Conservation (phyloP, 2,888 invertebrate genomes). For the Nomada hirtipes region DNA sequence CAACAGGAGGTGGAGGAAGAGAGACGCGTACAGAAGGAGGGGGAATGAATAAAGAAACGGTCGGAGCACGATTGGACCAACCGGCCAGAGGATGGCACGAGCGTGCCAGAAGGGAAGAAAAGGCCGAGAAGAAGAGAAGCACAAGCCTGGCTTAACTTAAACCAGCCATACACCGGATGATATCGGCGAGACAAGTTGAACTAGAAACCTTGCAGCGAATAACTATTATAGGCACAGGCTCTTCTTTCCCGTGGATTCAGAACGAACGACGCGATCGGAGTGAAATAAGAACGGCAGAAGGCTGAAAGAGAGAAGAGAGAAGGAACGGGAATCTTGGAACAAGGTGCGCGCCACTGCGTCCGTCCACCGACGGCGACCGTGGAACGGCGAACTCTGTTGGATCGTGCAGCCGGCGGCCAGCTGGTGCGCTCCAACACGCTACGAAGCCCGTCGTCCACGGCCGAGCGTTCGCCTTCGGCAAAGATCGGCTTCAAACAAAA, state of each 20-base stretch:
- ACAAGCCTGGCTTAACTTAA: slow-evolving; percentile 50
- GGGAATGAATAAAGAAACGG: slow-evolving; percentile 51
- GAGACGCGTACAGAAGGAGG: slow-evolving; percentile 27
- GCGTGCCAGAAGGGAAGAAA: slow-evolving; percentile 60
- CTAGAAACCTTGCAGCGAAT: no score
- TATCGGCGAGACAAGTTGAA: slow-evolving; percentile 12
- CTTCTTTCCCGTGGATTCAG: no score
- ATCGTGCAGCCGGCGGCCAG: slow-evolving; percentile 75
- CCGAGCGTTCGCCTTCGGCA: slow-evolving; percentile 78
- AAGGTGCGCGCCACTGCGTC: slow-evolving; percentile 66
- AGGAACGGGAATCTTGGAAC: slow-evolving; percentile 58
- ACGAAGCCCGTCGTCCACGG: slow-evolving; percentile 74
- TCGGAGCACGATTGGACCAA: slow-evolving; percentile 45
- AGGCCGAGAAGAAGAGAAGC: slow-evolving; percentile 28
- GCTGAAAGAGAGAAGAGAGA: slow-evolving; percentile 23
- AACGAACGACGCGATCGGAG: neutral
- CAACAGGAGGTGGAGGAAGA: neutral
- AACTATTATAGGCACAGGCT: no score
- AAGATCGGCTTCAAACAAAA: slow-evolving; percentile 76
- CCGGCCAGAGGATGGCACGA: slow-evolving; percentile 51
- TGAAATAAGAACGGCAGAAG: slow-evolving; percentile 1
- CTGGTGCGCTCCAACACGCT: slow-evolving; percentile 72
- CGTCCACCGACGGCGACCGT: slow-evolving; percentile 79
- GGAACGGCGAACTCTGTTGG: slow-evolving; percentile 81
- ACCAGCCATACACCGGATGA: slow-evolving; percentile 19